Conservation (phyloP, 2,888 invertebrate genomes). For the Rotaria socialis region DNA sequence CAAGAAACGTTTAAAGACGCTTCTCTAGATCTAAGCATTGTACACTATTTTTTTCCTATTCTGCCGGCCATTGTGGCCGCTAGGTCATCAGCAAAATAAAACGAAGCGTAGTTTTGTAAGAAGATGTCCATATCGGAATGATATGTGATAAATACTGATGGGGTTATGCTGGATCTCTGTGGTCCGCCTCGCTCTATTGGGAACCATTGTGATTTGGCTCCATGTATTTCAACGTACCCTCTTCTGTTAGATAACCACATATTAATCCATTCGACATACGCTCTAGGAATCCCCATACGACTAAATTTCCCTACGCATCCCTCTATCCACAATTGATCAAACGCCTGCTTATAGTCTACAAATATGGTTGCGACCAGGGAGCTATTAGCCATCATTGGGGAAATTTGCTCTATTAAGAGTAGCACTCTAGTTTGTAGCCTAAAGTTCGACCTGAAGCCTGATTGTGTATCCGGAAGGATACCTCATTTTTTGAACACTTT, state of each 20-base stretch:
- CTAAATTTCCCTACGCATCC: too few species aligned
- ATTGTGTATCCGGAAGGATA: background rate
- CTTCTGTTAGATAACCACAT: background rate
- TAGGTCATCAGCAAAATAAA: background rate
- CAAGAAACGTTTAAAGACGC: background rate
- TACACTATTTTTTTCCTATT: background rate
- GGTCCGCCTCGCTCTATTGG: background rate
- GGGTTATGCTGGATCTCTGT: background rate
- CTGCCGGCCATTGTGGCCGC: background rate
- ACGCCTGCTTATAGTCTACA: too few species aligned
- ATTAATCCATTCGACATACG: background rate
- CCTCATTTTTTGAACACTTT: background rate
- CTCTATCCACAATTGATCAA: too few species aligned
- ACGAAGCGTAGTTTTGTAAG: background rate
- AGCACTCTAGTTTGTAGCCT: too few species aligned
- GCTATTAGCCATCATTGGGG: too few species aligned
- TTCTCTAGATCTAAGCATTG: background rate
- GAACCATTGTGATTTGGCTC: background rate
- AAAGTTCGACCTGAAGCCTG: background rate
- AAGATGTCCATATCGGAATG: background rate
- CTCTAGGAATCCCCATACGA: background rate
- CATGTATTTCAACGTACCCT: background rate
- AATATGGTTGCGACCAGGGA: too few species aligned
- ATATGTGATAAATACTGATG: background rate
- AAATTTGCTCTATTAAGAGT: too few species aligned